phyloP scores from a whole-genome alignment of 2,113 vertebrate species.

The Microtus pennsylvanicus region DNA sequence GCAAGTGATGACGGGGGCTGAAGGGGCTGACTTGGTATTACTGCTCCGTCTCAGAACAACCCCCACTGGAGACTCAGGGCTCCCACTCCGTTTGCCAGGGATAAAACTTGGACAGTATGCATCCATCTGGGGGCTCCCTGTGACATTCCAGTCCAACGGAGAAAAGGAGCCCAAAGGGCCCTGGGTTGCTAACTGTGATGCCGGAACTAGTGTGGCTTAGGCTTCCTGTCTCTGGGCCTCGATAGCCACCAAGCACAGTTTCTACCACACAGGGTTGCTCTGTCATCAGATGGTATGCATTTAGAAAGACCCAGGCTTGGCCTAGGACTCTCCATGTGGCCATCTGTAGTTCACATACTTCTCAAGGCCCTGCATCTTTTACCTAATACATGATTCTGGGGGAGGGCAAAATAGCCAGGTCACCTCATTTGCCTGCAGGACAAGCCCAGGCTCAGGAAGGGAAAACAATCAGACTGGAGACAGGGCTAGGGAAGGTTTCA shows the following conservation, averaged over 20 bases:
- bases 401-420: not conserved
- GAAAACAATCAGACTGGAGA: not conserved
- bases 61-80: rapidly evolving
- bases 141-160: not conserved
- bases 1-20: not conserved
- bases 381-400: not conserved
- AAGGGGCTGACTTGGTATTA: not conserved
- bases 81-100: not conserved
- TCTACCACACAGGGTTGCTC: not conserved
- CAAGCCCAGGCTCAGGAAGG: not conserved
- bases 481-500: too few relatives aligned
- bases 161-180: not conserved
- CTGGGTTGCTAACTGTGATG: not conserved
- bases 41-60: not conserved
- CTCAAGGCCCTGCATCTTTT: not conserved
- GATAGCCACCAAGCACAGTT: not conserved
- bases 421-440: not conserved
- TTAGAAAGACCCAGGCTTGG: not conserved
- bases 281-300: not conserved
- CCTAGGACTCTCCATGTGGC: not conserved
- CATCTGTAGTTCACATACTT: not conserved
- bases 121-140: not conserved
- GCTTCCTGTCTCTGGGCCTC: not conserved
- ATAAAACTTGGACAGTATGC: not conserved
- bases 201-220: not conserved